Base-by-base conservation (phyloP, 1,140 invertebrate genomes). In the Heterodera schachtii region DNA sequence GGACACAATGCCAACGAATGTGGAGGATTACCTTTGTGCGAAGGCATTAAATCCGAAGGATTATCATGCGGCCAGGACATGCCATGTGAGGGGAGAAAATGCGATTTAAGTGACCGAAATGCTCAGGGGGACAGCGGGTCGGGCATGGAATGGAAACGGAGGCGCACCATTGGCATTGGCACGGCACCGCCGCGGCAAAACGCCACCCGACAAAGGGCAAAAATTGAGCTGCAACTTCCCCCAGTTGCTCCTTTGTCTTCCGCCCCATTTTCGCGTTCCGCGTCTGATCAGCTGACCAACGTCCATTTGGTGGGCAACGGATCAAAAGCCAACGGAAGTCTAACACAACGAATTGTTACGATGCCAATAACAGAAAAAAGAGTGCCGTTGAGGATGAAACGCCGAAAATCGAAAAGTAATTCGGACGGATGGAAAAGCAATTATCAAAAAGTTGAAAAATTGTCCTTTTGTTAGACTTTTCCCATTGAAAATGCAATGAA, bases 21-120 rank as follows among this genome's bases (percentile, higher is more conserved):
- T 78, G 3, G 69, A 73, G 16, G 86, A 86, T 74, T 85, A 81
- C 52, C 46, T 86, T 4, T 86, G 86, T 66, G 86, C 86, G 7
- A 87, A 82, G 13, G 82, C 86, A 5, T 69, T 80, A 52, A 75
- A 87, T 41, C 85, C 81, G 6, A 73, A 52, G 4, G 78, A 86
- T 57, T 80, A 85, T 43, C n/a, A 52, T 8, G 47, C 84, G n/a
- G 78, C 81, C 2, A 13, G 86, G 49, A 87, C 86, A 49, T 86
- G 86, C 73, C 84, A 86, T 77, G 86, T 82, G 41, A 46, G 69
- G 69, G 69, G 19, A 71, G 21, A 13, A 77, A 43, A 77, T n/a
- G 8, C 13, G 21, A 70, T 16, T 13, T 16, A 4, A 78, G 47
- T 69, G 31, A 11, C 49, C 9, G 46, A 8, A 0, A 9, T 81